Evolutionary conservation across 2,797 vertebrate genomes (phyloP).

Genomic region (Labeo calbasu): DNA sequence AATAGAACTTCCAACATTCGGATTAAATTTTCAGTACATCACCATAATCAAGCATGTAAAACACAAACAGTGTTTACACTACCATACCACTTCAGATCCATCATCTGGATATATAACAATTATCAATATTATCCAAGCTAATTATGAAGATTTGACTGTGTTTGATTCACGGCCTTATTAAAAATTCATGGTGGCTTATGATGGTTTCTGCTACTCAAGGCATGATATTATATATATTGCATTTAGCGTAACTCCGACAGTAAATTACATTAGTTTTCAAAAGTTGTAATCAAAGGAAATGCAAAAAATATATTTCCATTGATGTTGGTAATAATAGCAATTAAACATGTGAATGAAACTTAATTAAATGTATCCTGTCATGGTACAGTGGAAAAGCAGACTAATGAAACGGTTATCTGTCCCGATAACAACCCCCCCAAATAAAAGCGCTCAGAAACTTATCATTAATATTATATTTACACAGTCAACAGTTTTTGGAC

Average conservation of each 20-base stretch:
- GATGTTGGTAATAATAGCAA: constrained; percentile 19
- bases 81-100: constrained; percentile 48
- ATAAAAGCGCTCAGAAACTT: neutral
- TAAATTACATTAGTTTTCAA: constrained; percentile 34
- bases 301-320: neutral
- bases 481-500: too few relatives aligned
- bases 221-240: constrained; percentile 41
- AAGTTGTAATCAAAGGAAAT: constrained; percentile 52
- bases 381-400: neutral
- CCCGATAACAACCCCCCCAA: neutral
- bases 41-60: constrained; percentile 62
- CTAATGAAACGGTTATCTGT: neutral
- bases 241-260: constrained; percentile 33
- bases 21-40: constrained; percentile 60
- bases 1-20: constrained; percentile 64
- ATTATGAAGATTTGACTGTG: constrained; percentile 73
- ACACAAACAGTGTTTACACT: constrained; percentile 61
- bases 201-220: constrained; percentile 40
- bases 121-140: constrained; percentile 62
- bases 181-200: constrained; percentile 54
- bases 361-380: neutral
- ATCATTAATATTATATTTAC: neutral
- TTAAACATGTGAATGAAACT: constrained; percentile 27
- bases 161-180: constrained; percentile 53
- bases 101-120: constrained; percentile 57